Conservation (phyloP, 2,888 invertebrate species). For the Eilema depressum region DNA sequence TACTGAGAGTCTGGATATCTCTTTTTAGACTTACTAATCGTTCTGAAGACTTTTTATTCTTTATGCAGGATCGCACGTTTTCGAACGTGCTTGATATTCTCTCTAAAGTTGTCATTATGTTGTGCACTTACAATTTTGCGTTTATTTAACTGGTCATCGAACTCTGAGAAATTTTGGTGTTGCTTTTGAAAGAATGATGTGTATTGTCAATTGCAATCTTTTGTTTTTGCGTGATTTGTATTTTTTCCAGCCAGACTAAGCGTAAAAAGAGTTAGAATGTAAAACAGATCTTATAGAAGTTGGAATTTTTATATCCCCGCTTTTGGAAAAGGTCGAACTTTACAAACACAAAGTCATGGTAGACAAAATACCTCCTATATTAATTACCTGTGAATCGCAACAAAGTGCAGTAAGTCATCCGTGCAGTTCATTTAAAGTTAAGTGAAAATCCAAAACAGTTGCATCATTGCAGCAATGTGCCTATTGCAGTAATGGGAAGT, state of each 20-base stretch:
- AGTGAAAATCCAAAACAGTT: too few species aligned
- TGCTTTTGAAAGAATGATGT: conserved; percentile 14
- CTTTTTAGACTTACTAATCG: conserved; percentile 68
- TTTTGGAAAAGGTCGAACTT: too few species aligned
- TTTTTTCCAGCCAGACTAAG: conserved; percentile 1
- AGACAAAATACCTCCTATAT: too few species aligned
- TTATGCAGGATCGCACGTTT: conserved; percentile 68
- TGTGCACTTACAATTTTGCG: conserved; percentile 10
- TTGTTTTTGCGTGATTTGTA: conserved; percentile 10
- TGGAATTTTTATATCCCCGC: not conserved
- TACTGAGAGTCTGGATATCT: conserved; percentile 69
- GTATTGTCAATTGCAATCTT: conserved; percentile 6
- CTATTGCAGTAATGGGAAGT: too few species aligned
- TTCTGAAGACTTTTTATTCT: conserved; percentile 69
- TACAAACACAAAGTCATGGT: too few species aligned
- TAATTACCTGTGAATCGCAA: too few species aligned
- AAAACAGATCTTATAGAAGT: not conserved
- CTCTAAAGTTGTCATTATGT: conserved; percentile 65
- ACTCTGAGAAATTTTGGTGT: conserved; percentile 17
- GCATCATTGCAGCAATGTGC: too few species aligned
- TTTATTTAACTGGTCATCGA: conserved; percentile 3
- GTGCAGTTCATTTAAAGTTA: too few species aligned
- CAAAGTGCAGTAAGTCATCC: too few species aligned
- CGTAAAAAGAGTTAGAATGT: not conserved
- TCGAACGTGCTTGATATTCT: conserved; percentile 72